Conservation (phyloP, 2,113 vertebrate genomes). For the Anseranas semipalmata region DNA sequence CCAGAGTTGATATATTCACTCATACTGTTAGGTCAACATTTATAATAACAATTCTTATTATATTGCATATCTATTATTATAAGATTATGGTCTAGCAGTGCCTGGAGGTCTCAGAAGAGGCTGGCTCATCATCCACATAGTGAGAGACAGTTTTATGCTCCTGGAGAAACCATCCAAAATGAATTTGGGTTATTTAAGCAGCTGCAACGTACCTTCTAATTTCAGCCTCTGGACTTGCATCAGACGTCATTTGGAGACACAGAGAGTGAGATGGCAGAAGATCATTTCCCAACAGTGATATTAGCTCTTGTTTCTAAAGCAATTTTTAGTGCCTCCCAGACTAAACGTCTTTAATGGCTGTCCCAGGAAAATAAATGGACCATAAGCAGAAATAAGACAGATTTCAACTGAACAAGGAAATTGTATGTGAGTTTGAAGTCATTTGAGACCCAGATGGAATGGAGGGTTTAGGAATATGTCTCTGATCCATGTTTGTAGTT, state of each 20-base stretch:
- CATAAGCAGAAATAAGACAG: conserved; percentile 54
- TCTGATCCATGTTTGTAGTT: conserved; percentile 39
- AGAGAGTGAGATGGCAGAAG: conserved; percentile 21
- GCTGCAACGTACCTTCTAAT: conserved; percentile 37
- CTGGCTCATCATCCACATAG: not conserved
- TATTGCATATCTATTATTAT: conserved; percentile 23
- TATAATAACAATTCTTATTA: conserved; percentile 12
- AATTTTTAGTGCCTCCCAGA: conserved; percentile 28
- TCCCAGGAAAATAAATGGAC: conserved; percentile 53
- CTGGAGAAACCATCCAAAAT: conserved; percentile 35
- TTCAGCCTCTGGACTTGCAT: conserved; percentile 51
- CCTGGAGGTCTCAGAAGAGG: conserved; percentile 19
- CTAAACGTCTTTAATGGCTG: conserved; percentile 9
- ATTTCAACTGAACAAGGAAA: conserved; percentile 63
- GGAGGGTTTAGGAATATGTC: conserved; percentile 15
- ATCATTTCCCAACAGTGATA: conserved; percentile 50
- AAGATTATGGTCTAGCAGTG: conserved; percentile 11
- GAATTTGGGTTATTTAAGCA: conserved; percentile 52
- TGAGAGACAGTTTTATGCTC: conserved; percentile 15
- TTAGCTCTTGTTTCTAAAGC: conserved; percentile 26
- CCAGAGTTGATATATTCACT: conserved; percentile 4
- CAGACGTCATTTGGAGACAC: conserved; percentile 25
- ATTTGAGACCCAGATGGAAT: conserved; percentile 48
- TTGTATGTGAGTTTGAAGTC: conserved; percentile 24
- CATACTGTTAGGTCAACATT: conserved; percentile 20